Conservation (phyloP, 2,888 invertebrate species). For the Nysson spinosus region DNA sequence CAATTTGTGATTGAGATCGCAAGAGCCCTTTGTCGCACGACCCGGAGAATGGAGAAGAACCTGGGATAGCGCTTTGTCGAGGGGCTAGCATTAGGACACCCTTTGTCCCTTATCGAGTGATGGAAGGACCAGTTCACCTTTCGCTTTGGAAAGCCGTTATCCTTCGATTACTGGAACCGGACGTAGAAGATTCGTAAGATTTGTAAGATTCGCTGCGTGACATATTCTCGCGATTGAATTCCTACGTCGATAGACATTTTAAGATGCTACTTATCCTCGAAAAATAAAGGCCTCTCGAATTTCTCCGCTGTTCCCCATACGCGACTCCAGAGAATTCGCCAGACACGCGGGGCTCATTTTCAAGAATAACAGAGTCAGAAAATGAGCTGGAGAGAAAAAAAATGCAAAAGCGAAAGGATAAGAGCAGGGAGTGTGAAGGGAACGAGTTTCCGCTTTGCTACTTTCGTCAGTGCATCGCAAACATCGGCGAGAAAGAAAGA, state of each 20-base stretch:
- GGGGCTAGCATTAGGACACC: constrained; percentile 65
- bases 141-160: constrained; percentile 38
- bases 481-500: constrained; percentile 55
- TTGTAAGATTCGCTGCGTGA: no score
- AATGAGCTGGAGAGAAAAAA: not conserved
- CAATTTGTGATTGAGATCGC: constrained; percentile 76
- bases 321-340: no score
- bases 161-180: constrained; percentile 20
- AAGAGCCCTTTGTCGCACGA: constrained; percentile 63
- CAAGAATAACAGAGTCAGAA: not conserved
- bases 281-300: no score
- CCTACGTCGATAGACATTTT: no score
- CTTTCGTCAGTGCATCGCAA: constrained; percentile 60
- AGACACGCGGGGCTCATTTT: constrained; percentile 21
- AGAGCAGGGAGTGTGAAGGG: constrained; percentile 32
- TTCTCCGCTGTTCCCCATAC: no score
- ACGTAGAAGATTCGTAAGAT: no score
- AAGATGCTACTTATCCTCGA: no score
- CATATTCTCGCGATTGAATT: no score
- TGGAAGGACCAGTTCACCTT: constrained; percentile 43
- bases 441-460: constrained; percentile 68
- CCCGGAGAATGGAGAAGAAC: constrained; percentile 36
- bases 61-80: constrained; percentile 68
- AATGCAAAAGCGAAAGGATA: constrained; percentile 31
- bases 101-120: constrained; percentile 68